phyloP scores from a whole-genome alignment of 2,797 vertebrate genomes.

The Pelochelys cantorii region DNA sequence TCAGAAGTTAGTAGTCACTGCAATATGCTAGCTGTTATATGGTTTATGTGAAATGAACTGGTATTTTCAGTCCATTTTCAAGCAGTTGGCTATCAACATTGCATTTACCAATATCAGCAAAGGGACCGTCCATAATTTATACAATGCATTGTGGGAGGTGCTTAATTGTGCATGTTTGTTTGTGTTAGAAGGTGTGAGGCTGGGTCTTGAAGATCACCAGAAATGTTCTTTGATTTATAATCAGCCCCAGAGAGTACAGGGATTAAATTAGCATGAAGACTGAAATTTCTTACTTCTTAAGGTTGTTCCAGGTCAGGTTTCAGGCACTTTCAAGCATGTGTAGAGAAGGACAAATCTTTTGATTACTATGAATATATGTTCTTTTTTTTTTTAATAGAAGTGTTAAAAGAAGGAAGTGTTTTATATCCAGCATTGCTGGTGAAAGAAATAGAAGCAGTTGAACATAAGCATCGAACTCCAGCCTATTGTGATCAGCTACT shows the following conservation, averaged over 20 bases:
- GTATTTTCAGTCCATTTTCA: neutral
- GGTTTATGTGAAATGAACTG: neutral
- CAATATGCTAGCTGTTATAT: neutral
- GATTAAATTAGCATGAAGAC: neutral
- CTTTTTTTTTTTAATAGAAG: constrained; percentile 81
- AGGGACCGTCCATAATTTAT: neutral
- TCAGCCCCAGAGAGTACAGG: neutral
- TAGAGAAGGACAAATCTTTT: neutral
- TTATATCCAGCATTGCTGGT: constrained; percentile 85
- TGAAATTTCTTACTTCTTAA: neutral
- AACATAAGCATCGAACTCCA: constrained; percentile 86
- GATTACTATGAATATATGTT: neutral
- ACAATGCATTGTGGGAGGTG: neutral
- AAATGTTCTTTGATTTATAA: neutral
- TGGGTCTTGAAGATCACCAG: neutral
- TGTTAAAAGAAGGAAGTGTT: constrained; percentile 86
- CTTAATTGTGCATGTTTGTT: neutral
- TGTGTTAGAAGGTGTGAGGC: neutral
- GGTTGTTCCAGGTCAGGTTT: neutral
- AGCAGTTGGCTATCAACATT: neutral
- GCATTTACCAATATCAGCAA: neutral
- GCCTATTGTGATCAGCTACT: constrained; percentile 88
- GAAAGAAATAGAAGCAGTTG: constrained; percentile 83
- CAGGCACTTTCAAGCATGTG: neutral
- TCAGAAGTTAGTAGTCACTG: rapidly evolving